Percentiles rank a stretch among this genome's conserved stretches.
Conservation (phyloP, 2,797 vertebrate species). For the Heterohyrax brucei region DNA sequence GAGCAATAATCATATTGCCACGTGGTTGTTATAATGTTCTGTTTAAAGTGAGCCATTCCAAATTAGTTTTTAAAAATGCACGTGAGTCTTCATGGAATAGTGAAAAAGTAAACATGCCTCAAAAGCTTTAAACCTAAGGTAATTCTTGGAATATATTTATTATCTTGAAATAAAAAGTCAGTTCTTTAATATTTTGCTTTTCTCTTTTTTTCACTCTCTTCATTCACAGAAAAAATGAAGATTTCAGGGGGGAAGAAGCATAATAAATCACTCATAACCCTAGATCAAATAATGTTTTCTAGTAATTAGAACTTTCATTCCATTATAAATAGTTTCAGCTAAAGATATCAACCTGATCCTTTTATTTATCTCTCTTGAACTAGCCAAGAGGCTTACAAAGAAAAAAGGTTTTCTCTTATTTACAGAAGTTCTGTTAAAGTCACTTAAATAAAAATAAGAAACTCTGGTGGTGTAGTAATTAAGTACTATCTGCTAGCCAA, state of each 20-base stretch:
- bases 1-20: background rate
- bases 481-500: no score
- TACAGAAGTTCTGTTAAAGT: slow-evolving; percentile 41
- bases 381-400: background rate
- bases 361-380: slow-evolving; percentile 18
- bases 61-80: background rate
- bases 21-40: background rate
- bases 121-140: background rate
- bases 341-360: background rate
- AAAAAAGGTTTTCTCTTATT: background rate
- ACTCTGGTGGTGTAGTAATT: no score
- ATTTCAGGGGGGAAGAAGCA: background rate
- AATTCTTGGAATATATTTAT: background rate
- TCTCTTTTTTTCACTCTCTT: background rate
- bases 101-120: background rate
- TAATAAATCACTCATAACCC: background rate
- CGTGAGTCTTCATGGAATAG: background rate
- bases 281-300: background rate
- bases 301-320: background rate
- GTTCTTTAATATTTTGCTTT: background rate
- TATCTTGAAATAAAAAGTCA: background rate
- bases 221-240: slow-evolving; percentile 11
- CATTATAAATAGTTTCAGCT: slow-evolving; percentile 4
- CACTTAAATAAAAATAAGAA: background rate
- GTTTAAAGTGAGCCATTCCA: background rate